phyloP scores from a whole-genome alignment of 2,113 vertebrate species.

The Anguilla japonica region DNA sequence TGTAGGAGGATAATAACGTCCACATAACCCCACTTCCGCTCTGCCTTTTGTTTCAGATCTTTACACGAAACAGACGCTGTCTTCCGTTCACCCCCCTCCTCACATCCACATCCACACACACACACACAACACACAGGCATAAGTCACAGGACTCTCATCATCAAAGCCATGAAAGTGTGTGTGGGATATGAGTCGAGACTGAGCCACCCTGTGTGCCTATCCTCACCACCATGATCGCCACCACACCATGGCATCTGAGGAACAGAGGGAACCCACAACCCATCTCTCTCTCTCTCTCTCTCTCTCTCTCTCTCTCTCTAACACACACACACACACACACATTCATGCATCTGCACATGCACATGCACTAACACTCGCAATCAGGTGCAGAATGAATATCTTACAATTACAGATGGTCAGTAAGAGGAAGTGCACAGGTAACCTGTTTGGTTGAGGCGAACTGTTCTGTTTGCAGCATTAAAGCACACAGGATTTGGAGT shows the following conservation, averaged over 20 bases:
- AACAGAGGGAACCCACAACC: not conserved
- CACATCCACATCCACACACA: constrained; percentile 43
- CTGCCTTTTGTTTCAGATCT: constrained; percentile 75
- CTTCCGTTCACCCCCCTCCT: constrained; percentile 67
- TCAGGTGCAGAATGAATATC: not conserved
- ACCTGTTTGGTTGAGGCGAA: not conserved
- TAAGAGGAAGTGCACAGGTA: not conserved
- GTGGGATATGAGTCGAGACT: constrained; percentile 72
- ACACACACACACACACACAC: not conserved
- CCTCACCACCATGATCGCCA: constrained; percentile 33
- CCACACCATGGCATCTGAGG: not conserved
- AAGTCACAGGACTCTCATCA: constrained; percentile 68
- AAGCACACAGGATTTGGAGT: not conserved
- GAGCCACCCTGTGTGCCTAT: constrained; percentile 63
- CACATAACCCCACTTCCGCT: constrained; percentile 71
- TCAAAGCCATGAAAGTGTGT: constrained; percentile 84
- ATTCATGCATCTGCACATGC: constrained; percentile 26
- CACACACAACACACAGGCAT: constrained; percentile 9
- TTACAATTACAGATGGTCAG: not conserved
- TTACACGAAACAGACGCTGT: constrained; percentile 71
- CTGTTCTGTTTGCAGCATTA: not conserved
- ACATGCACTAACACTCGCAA: not conserved
- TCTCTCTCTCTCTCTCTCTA: constrained; percentile 20
- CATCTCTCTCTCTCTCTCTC: not conserved
- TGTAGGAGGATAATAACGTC: constrained; percentile 46